Evolutionary conservation across 2,797 vertebrate species (phyloP).

Genomic region (Podargus strigoides): DNA sequence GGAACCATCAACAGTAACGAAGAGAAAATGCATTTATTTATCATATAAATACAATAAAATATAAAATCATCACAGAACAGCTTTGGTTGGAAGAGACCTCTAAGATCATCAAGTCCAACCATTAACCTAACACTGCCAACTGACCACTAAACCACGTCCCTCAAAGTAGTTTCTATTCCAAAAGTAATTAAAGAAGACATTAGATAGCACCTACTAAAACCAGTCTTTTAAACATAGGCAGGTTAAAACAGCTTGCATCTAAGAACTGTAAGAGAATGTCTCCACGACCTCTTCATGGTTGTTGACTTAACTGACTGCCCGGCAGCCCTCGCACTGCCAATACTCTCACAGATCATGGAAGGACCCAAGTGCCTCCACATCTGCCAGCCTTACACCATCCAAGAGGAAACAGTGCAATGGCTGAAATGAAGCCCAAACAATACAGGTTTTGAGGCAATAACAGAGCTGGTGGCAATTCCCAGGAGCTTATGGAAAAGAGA

Average conservation of each 20-base stretch:
- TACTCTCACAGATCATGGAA: neutral
- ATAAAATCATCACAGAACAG: too few species aligned
- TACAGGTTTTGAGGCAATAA: neutral
- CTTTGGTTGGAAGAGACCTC: too few species aligned
- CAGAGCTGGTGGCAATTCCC: neutral
- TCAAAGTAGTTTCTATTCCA: neutral
- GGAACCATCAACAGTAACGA: fast-evolving
- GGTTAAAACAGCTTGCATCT: neutral
- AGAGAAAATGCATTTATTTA: neutral
- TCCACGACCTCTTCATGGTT: fast-evolving
- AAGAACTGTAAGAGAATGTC: fast-evolving
- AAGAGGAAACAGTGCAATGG: neutral
- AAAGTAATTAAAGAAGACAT: neutral
- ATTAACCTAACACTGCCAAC: too few species aligned
- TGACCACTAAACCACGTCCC: too few species aligned
- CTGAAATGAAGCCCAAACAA: neutral
- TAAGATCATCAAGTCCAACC: too few species aligned
- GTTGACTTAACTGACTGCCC: too few species aligned
- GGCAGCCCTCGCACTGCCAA: fast-evolving
- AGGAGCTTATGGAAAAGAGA: neutral
- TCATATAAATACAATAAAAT: neutral
- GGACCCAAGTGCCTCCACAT: fast-evolving
- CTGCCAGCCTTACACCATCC: neutral
- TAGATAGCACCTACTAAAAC: neutral
- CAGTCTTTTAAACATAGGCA: neutral